A percentile compares a stretch with the other conserved stretches of the same genome.
Conservation (phyloP, 1,140 invertebrate genomes). For the Galleria mellonella region DNA sequence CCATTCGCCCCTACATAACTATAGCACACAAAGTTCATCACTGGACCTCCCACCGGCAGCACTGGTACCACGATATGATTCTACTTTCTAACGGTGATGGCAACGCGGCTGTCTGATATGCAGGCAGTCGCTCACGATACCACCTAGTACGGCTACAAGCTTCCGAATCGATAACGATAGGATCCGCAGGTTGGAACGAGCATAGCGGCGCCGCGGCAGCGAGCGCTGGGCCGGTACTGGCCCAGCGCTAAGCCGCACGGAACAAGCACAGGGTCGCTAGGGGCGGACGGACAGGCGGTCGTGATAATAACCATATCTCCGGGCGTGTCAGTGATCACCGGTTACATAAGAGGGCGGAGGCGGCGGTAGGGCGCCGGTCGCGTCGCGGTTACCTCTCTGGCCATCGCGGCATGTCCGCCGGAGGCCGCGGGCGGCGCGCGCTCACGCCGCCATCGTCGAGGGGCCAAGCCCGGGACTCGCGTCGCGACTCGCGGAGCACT, state of each 20-base stretch:
- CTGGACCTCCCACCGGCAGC: constrained; percentile 13
- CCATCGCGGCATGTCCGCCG: constrained; percentile 74
- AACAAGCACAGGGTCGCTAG: background rate
- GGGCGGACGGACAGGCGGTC: constrained; percentile 14
- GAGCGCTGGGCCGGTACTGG: constrained; percentile 4
- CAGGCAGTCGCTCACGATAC: no score
- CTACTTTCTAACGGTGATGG: no score
- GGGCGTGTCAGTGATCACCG: constrained; percentile 37
- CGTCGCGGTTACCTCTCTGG: constrained; percentile 70
- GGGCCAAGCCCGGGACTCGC: constrained; percentile 57
- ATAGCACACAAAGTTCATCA: constrained; percentile 7
- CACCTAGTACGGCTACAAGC: constrained; percentile 10
- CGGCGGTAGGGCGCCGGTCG: constrained; percentile 28
- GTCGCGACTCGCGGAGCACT: constrained; percentile 53
- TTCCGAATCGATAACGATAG: background rate
- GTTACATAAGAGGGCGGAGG: constrained; percentile 42
- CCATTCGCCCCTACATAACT: background rate
- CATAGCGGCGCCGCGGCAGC: constrained; percentile 10
- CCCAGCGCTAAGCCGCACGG: constrained; percentile 12
- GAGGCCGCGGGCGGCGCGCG: constrained; percentile 66
- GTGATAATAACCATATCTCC: constrained; percentile 41
- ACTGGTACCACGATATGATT: constrained; percentile 7
- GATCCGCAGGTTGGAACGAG: constrained; percentile 2
- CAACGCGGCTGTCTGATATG: no score
- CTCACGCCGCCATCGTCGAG: constrained; percentile 67